Evolutionary conservation across 2,888 invertebrate genomes (phyloP).

Genomic region (Brachycybe producta): DNA sequence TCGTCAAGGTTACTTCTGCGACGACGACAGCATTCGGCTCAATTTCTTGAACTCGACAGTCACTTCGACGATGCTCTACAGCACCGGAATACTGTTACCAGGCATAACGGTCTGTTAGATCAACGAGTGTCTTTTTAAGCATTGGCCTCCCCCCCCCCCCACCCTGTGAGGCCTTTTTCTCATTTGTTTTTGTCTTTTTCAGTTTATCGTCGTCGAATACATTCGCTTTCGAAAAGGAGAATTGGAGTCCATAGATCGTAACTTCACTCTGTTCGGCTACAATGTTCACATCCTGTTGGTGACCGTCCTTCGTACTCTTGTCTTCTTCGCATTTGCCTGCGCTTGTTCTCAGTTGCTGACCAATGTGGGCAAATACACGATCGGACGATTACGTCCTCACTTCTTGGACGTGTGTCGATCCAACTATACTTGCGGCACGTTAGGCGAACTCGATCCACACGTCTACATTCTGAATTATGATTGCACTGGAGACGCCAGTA

Average conservation of each 20-base stretch:
- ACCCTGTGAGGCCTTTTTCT: too few species aligned
- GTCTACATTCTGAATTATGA: slow-evolving; percentile 28
- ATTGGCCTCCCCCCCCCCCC: too few species aligned
- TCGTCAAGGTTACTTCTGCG: slow-evolving; percentile 84
- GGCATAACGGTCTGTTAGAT: slow-evolving; percentile 24
- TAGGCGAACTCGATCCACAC: slow-evolving; percentile 35
- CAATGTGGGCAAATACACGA: slow-evolving; percentile 83
- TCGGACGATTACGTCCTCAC: slow-evolving; percentile 87
- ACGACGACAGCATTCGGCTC: slow-evolving; percentile 81
- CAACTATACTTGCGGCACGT: slow-evolving; percentile 39
- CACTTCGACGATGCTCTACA: slow-evolving; percentile 20
- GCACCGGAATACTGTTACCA: slow-evolving; percentile 24
- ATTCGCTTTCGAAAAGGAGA: slow-evolving; percentile 4
- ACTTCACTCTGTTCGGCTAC: slow-evolving; percentile 2
- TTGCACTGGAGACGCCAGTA: slow-evolving; percentile 24
- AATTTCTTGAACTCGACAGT: slow-evolving; percentile 55
- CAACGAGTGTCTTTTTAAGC: too few species aligned
- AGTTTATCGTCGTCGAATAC: slow-evolving; percentile 11
- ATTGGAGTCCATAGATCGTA: neutral
- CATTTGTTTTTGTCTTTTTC: too few species aligned
- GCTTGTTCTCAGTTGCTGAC: slow-evolving; percentile 72
- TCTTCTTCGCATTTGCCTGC: slow-evolving; percentile 76
- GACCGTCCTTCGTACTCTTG: slow-evolving; percentile 42
- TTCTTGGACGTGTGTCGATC: slow-evolving; percentile 82
- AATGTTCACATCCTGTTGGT: slow-evolving; percentile 20